Percentiles rank a stretch among this genome's conserved stretches.
Evolutionary conservation across 2,797 vertebrate species (phyloP).

Genomic region (Choloepus didactylus): DNA sequence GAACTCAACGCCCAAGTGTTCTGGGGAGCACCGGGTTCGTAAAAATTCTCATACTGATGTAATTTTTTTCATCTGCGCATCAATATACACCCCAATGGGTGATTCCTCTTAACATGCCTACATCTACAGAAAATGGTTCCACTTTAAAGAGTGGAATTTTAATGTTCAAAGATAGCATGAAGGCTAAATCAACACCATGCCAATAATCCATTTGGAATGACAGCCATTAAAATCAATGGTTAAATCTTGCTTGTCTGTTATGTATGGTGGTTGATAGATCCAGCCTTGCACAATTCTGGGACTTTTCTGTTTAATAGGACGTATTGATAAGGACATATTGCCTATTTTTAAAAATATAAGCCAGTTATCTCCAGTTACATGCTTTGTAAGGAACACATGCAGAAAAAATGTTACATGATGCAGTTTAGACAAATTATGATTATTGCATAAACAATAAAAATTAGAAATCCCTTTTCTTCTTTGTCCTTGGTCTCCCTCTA

Average conservation of each 20-base stretch:
- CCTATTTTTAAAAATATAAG: background rate
- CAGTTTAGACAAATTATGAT: slow-evolving; percentile 4
- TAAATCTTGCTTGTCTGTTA: slow-evolving; percentile 15
- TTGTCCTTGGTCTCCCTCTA: background rate
- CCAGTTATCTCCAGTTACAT: background rate
- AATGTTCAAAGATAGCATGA: slow-evolving; percentile 29
- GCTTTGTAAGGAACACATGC: background rate
- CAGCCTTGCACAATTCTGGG: background rate
- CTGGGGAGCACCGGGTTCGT: background rate
- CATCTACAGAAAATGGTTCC: background rate
- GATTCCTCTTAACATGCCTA: background rate
- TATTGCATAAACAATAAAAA: background rate
- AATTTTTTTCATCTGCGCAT: slow-evolving; percentile 1
- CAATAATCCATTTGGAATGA: slow-evolving; percentile 9
- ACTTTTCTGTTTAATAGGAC: slow-evolving; percentile 4
- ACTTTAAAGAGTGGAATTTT: slow-evolving; percentile 53
- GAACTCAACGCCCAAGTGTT: background rate
- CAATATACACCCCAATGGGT: background rate
- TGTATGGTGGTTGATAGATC: background rate
- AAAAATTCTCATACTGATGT: background rate
- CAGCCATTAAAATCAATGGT: background rate
- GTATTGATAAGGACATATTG: background rate
- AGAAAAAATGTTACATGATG: background rate
- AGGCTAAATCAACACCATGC: background rate
- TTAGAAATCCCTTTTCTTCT: background rate